Conservation (phyloP, 2,113 vertebrate species). For the Kobus ellipsiprymnus region DNA sequence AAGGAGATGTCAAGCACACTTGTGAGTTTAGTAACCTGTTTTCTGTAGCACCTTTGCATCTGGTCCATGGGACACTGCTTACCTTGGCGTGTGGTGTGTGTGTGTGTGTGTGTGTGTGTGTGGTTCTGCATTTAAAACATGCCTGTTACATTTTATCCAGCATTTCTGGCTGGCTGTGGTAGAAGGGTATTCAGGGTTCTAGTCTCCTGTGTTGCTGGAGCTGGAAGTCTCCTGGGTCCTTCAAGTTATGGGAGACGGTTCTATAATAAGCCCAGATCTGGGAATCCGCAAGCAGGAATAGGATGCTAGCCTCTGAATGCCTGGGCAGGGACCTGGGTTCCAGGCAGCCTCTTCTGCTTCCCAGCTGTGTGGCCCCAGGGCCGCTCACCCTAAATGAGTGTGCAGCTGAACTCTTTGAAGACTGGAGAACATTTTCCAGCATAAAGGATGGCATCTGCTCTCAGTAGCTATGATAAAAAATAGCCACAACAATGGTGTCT, state of each 20-base stretch:
- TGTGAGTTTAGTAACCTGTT: background rate
- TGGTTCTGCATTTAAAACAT: background rate
- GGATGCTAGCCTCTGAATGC: background rate
- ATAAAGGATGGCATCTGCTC: background rate
- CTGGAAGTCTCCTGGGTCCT: background rate
- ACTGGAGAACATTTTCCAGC: background rate
- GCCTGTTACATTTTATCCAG: background rate
- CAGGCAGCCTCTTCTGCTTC: background rate
- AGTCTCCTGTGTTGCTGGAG: fast-evolving
- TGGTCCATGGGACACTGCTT: fast-evolving
- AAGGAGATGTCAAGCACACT: fast-evolving
- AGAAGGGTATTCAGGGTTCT: background rate
- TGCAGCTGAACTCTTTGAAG: background rate
- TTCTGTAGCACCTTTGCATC: background rate
- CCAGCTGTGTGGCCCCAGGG: background rate
- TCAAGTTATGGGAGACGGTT: background rate
- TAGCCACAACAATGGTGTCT: background rate
- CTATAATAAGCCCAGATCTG: background rate
- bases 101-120: background rate
- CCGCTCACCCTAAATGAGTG: background rate
- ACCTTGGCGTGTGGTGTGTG: fast-evolving
- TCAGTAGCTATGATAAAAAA: background rate
- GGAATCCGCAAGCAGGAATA: background rate
- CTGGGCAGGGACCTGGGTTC: background rate
- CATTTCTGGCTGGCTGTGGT: background rate